Base-by-base conservation (phyloP, 2,888 invertebrate species). In the Torymus tubicola region DNA sequence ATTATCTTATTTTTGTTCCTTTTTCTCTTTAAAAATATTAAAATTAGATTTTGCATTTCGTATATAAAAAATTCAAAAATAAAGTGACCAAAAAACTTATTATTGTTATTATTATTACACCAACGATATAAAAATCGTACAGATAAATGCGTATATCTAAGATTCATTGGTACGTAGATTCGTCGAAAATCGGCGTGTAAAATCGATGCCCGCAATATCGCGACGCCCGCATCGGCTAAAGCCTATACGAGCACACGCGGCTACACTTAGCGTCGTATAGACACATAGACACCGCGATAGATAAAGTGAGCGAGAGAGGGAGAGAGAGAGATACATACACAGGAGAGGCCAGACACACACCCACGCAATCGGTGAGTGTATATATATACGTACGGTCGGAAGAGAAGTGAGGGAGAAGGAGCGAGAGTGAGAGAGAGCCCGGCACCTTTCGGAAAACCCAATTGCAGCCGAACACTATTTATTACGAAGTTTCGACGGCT, bases 401-500 rank as follows among this genome's bases (percentile, higher is more conserved):
- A 42, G 14, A 14, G 70, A 58, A 60, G 18, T 18, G 55, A 13
- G 24, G 18, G 60, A 55, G 72, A 50, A 57, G 8, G 68, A 11
- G 61, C 21, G 64, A 24, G 52, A 24, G 63, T 31, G 68, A n/a
- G 70, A 42, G 71, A 75, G 69, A 61, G 82, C 68, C 69, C 76
- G 68, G 76, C 79, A 79, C 79, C 81, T 82, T 82, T 84, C 65
- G 78, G 82, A 84, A 84, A 85, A 84, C 81, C 83, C 83, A 85
- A 85, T 84, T 84, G 83, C 84, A 85, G 82, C 81, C 81, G 83
- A 85, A 84, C 78, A 84, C 84, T 88, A 89, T 90, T 90, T 90
- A 89, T 90, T 89, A 87, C 86, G 85, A 90, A 89, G 89, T 90
- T 90, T 89, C 88, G 89, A 88, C 88, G 89, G 89, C 88, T 89